Conservation (phyloP, 2,113 vertebrate species). For the Xiphias gladius region DNA sequence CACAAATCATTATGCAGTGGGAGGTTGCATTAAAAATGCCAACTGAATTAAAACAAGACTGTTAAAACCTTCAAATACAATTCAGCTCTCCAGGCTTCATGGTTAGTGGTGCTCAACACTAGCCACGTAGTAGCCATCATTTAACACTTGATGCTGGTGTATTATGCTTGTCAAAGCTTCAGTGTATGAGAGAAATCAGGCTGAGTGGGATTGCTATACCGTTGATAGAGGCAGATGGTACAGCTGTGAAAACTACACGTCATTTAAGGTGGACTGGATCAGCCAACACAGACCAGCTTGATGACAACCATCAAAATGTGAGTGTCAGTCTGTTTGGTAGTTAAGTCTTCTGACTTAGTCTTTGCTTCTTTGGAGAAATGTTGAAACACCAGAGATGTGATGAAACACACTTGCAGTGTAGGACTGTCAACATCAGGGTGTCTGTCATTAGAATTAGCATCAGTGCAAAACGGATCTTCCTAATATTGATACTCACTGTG, state of each 20-base stretch:
- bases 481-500: neutral
- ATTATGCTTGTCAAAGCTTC: neutral
- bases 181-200: conserved; percentile 5
- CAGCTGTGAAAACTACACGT: conserved; percentile 56
- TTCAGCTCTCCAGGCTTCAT: neutral
- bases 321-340: conserved; percentile 1
- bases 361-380: neutral
- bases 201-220: neutral
- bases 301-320: neutral
- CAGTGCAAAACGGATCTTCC: neutral
- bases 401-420: neutral
- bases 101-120: neutral
- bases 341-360: neutral
- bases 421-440: conserved; percentile 18
- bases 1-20: neutral
- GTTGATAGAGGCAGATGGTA: conserved; percentile 6
- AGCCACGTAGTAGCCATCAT: too few relatives aligned
- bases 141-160: neutral
- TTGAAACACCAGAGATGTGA: conserved; percentile 1
- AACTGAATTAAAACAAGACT: neutral
- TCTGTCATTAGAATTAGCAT: too few relatives aligned
- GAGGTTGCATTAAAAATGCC: neutral
- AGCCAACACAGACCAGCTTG: neutral
- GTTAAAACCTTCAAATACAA: neutral
- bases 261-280: conserved; percentile 8